These are phyloP conservation scores for Pseudachorutes palmiensis DNA, from an alignment of 1,140 invertebrate genomes.

Conservation along the genomic window DNA sequence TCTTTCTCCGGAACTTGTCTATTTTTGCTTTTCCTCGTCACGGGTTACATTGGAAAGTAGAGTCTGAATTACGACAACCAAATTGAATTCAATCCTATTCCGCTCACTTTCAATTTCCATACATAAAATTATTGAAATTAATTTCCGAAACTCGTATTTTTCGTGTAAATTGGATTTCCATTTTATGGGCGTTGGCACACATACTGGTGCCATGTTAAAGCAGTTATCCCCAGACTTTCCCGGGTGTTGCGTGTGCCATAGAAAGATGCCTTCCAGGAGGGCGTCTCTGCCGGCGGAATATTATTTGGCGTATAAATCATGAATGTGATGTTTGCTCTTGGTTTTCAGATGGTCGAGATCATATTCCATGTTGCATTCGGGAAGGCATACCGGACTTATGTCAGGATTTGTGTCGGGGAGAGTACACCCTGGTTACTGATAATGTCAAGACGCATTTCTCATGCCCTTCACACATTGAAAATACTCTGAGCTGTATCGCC, in stretches of 20 bases:
- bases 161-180: neutral
- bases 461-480: conserved; percentile 69
- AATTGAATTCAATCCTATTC: neutral
- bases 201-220: too few relatives aligned
- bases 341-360: conserved; percentile 61
- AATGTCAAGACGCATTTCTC: conserved; percentile 73
- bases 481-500: conserved; percentile 51
- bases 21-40: neutral
- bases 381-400: conserved; percentile 72
- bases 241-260: too few relatives aligned
- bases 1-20: too few relatives aligned
- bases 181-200: too few relatives aligned
- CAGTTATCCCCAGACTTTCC: too few relatives aligned
- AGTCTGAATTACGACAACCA: too few relatives aligned
- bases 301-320: neutral
- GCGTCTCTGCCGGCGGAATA: neutral
- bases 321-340: neutral
- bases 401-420: conserved; percentile 72
- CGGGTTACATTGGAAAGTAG: neutral
- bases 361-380: conserved; percentile 70
- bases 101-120: conserved; percentile 5
- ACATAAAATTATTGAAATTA: conserved; percentile 7
- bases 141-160: conserved; percentile 9
- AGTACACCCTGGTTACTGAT: conserved; percentile 72
- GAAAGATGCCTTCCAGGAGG: too few relatives aligned